Evolutionary conservation across 2,113 vertebrate species (phyloP).

Genomic region (Hydrolagus affinis): DNA sequence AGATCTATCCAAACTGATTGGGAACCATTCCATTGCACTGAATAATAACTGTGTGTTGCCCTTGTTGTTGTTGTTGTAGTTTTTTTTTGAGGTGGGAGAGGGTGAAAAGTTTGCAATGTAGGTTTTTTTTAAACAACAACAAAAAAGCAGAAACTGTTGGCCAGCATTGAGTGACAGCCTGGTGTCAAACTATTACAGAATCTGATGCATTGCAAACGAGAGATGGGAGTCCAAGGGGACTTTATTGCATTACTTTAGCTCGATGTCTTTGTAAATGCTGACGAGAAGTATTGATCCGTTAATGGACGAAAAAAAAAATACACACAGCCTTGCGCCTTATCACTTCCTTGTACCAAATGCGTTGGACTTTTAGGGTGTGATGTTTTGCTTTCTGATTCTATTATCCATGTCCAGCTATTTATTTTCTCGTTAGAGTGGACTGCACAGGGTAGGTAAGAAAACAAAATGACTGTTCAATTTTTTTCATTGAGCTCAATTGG

Average conservation of each 20-base stretch:
- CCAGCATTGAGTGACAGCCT: background rate
- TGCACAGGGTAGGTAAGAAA: too few species aligned
- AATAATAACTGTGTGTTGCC: background rate
- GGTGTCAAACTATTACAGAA: background rate
- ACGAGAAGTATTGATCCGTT: background rate
- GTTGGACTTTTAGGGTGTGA: background rate
- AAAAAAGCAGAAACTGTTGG: too few species aligned
- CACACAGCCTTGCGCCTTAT: too few species aligned
- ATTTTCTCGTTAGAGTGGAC: too few species aligned
- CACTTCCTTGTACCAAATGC: background rate
- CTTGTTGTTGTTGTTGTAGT: background rate
- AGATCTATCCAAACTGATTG: too few species aligned
- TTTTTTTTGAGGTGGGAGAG: too few species aligned
- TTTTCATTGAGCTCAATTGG: too few species aligned
- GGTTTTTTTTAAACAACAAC: background rate
- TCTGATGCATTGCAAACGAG: background rate
- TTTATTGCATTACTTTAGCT: background rate
- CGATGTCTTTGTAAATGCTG: background rate
- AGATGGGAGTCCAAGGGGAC: background rate
- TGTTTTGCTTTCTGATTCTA: background rate
- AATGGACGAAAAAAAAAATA: background rate
- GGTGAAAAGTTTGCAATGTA: background rate
- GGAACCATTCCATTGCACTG: background rate
- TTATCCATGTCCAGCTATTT: background rate
- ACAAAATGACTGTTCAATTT: too few species aligned